These are phyloP conservation scores for Drosophila mojavensis DNA, from an alignment of 1,140 invertebrate species.

Conservation along the genomic window DNA sequence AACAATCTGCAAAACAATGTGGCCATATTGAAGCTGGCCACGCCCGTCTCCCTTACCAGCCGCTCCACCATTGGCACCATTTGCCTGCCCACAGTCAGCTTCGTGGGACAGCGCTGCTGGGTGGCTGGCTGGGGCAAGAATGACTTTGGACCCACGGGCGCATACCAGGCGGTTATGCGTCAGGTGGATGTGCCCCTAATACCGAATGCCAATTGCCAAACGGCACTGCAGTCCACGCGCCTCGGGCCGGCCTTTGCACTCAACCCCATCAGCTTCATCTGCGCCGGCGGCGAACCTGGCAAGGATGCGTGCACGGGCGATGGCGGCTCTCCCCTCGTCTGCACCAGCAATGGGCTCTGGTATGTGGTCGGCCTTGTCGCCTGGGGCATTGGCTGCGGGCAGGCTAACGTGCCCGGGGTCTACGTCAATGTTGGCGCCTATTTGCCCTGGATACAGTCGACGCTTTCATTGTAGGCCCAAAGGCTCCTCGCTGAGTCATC, in stretches of 20 bases:
- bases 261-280: conserved; percentile 88
- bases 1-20: conserved; percentile 89
- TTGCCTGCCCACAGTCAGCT: conserved; percentile 87
- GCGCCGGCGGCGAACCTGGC: conserved; percentile 90
- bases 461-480: conserved; percentile 50
- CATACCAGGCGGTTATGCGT: conserved; percentile 88
- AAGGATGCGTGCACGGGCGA: conserved; percentile 92
- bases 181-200: conserved; percentile 90
- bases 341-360: conserved; percentile 86
- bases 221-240: conserved; percentile 86
- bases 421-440: conserved; percentile 88
- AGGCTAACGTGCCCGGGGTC: conserved; percentile 87
- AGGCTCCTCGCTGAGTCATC: neutral
- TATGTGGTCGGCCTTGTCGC: conserved; percentile 88
- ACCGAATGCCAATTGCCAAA: conserved; percentile 87
- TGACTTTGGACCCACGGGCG: conserved; percentile 87
- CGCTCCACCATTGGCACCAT: conserved; percentile 89
- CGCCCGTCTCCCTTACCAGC: conserved; percentile 86
- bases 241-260: conserved; percentile 87
- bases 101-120: conserved; percentile 88
- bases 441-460: conserved; percentile 87
- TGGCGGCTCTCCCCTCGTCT: conserved; percentile 90
- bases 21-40: conserved; percentile 87
- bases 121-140: conserved; percentile 94
- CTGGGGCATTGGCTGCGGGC: conserved; percentile 90